A percentile compares a stretch with the other conserved stretches of the same genome.
Evolutionary conservation across 2,797 vertebrate species (phyloP).

Genomic region (Nasua narica): DNA sequence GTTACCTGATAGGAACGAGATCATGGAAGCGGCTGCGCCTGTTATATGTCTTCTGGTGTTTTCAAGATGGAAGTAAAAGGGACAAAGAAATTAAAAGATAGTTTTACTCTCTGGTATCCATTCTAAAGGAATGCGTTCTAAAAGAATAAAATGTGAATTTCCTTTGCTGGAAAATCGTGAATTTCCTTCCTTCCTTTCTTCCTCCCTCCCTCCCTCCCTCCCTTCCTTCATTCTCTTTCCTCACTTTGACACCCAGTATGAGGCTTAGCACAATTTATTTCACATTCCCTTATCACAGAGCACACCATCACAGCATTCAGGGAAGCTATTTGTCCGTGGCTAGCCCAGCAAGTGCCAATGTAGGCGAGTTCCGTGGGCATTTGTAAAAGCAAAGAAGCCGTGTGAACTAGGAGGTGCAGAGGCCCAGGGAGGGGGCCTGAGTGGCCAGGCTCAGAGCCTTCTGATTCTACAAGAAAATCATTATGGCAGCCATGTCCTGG

Average conservation of each 20-base stretch:
- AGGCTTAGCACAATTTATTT: conserved; percentile 1
- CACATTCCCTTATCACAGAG: not conserved
- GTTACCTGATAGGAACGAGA: conserved; percentile 15
- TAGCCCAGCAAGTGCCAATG: not conserved
- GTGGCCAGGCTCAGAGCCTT: not conserved
- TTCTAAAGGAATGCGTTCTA: not conserved
- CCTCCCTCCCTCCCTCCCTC: no score
- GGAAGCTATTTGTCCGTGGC: not conserved
- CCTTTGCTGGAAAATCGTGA: conserved; percentile 8
- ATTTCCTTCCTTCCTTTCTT: no score
- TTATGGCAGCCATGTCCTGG: not conserved
- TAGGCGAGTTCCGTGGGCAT: fast-evolving
- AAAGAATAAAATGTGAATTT: not conserved
- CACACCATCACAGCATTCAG: not conserved
- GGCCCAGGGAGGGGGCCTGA: not conserved
- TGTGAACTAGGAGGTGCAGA: not conserved
- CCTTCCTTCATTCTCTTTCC: not conserved
- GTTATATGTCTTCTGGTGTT: conserved; percentile 8
- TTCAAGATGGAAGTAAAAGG: conserved; percentile 51
- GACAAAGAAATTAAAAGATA: conserved; percentile 34
- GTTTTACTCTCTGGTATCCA: conserved; percentile 34
- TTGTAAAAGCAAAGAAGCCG: not conserved
- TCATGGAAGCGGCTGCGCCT: not conserved
- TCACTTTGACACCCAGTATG: not conserved
- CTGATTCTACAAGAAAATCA: not conserved